Conservation (phyloP, 2,797 vertebrate genomes). For the Peromyscus nudipes region DNA sequence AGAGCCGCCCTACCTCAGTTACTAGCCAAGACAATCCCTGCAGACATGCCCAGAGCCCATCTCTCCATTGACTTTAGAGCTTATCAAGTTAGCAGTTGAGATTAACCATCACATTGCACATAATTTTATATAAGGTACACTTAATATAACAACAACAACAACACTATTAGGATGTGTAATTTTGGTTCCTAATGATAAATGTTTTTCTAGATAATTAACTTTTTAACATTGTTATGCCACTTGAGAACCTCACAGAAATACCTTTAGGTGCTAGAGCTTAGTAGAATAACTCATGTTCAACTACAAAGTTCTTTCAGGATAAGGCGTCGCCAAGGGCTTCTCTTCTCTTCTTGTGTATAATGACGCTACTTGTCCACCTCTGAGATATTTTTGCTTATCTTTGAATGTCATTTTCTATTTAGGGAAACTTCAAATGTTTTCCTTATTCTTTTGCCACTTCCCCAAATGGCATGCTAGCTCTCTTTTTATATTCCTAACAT, state of each 20-base stretch:
- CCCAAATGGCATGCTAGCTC: constrained; percentile 66
- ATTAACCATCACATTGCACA: background rate
- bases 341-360: constrained; percentile 20
- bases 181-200: constrained; percentile 11
- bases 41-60: background rate
- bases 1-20: background rate
- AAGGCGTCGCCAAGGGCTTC: background rate
- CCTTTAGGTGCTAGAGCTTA: background rate
- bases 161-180: background rate
- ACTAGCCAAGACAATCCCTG: background rate
- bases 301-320: background rate
- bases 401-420: constrained; percentile 76
- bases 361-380: background rate
- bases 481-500: constrained; percentile 68
- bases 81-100: background rate
- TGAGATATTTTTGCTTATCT: constrained; percentile 64
- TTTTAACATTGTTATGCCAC: constrained; percentile 11
- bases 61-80: background rate
- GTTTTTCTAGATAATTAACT: constrained; percentile 20
- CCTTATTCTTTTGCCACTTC: constrained; percentile 67
- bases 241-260: background rate
- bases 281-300: constrained; percentile 23
- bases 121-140: background rate
- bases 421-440: constrained; percentile 53
- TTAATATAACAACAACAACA: background rate